Percentiles rank a stretch among this genome's conserved stretches.
Conservation (phyloP, 2,113 vertebrate genomes). For the Morphnarchus princeps region DNA sequence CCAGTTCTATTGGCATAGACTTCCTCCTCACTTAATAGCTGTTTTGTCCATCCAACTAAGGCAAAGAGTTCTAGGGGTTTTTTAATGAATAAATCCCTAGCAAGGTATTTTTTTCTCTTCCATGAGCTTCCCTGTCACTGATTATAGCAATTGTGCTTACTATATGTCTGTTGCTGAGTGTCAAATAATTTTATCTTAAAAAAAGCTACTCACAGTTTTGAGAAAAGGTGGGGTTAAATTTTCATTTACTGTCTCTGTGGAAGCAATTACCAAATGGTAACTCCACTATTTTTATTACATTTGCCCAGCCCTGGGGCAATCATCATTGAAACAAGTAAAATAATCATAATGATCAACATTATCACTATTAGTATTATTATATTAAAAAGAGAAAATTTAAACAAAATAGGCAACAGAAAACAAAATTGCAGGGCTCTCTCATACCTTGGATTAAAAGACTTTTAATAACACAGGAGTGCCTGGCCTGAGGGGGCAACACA, state of each 20-base stretch:
- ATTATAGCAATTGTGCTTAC: not conserved
- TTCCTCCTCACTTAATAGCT: not conserved
- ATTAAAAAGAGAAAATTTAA: not conserved
- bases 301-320: not conserved
- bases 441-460: not conserved
- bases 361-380: not conserved
- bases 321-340: not conserved
- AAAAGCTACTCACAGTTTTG: not conserved
- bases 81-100: not conserved
- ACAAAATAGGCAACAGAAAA: not conserved
- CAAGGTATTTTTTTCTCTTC: not conserved
- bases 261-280: not conserved
- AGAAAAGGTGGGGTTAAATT: not conserved
- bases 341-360: not conserved
- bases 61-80: fast-evolving
- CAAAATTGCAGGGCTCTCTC: not conserved
- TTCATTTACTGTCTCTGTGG: not conserved
- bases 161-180: not conserved
- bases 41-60: not conserved
- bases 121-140: not conserved
- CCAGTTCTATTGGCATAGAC: not conserved
- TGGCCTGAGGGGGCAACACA: not conserved
- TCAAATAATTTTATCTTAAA: not conserved
- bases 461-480: not conserved
- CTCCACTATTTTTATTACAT: not conserved